Evolutionary conservation across 2,797 vertebrate species (phyloP), one percentile per base, ranked within the genome.

Genomic region (Discoglossus pictus): DNA sequence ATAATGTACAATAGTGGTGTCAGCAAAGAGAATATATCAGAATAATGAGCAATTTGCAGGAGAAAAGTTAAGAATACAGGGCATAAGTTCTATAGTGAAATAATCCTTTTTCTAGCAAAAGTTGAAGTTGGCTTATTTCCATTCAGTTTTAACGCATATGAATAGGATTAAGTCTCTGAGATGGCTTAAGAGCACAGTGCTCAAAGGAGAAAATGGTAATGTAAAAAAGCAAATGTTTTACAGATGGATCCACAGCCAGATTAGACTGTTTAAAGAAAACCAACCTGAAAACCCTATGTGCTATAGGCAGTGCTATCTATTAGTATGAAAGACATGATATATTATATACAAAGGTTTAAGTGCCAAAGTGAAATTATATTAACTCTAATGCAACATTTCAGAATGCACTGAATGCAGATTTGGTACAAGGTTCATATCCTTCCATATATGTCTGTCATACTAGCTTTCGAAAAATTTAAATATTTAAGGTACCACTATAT

Each of bases 31-130:
- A n/a, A 65, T n/a, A 39, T 31, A 47, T 58, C 43, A 39, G 52
- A 47, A 56, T 65, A 46, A 56, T 65, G 20, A 38, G 31, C 2
- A 2, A 13, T 2, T 56, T 36, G 62, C 2, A 15, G 40, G 44
- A 24, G n/a, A 47, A 17, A 38, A 56, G 40, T 52, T 51, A 63
- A 15, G n/a, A n/a, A 64, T 43, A 42, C 39, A 53, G 17, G 24
- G 16, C 20, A 20, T 21, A 48, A 31, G 15, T 18, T 39, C 21
- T 38, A 31, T 12, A 12, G 12, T 13, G 24, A 66, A 40, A 58
- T 31, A 68, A 52, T 16, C 18, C 54, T 52, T 35, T 23, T 24
- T 40, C 17, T 15, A 16, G 12, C 25, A 23, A 42, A 60, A 59
- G 38, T 35, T 59, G n/a, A 51, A 50, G 47, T 1, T 7, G 21